Conservation (phyloP, 2,888 invertebrate genomes). For the Lepidocyrtinus sp. region DNA sequence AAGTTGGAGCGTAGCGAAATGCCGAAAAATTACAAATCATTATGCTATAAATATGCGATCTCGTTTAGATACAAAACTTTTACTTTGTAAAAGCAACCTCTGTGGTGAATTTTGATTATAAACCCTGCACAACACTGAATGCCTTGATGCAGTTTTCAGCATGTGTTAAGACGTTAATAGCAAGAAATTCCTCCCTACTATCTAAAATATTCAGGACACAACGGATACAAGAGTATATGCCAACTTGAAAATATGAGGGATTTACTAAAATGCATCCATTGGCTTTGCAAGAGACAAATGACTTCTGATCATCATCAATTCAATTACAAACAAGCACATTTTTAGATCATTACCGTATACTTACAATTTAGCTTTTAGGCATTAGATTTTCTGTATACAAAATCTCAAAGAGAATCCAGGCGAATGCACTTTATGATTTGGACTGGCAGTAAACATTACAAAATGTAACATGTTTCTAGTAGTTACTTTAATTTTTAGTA, state of each 20-base stretch:
- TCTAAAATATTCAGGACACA: conserved; percentile 42
- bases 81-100: background rate
- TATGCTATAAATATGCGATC: background rate
- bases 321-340: too few species aligned
- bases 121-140: background rate
- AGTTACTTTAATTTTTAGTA: too few species aligned
- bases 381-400: too few species aligned
- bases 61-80: background rate
- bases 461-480: background rate
- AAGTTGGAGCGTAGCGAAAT: background rate
- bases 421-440: background rate
- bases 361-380: too few species aligned
- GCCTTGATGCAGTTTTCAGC: conserved; percentile 1
- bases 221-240: conserved; percentile 29
- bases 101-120: background rate
- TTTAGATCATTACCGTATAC: too few species aligned
- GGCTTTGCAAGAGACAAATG: conserved; percentile 18
- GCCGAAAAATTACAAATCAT: background rate
- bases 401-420: background rate
- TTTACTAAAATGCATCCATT: conserved; percentile 25
- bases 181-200: background rate
- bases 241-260: conserved; percentile 16
- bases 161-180: background rate
- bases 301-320: conserved; percentile 36
- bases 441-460: background rate